Base-by-base conservation (phyloP, 2,888 invertebrate genomes). In the Mycogona germanica region DNA sequence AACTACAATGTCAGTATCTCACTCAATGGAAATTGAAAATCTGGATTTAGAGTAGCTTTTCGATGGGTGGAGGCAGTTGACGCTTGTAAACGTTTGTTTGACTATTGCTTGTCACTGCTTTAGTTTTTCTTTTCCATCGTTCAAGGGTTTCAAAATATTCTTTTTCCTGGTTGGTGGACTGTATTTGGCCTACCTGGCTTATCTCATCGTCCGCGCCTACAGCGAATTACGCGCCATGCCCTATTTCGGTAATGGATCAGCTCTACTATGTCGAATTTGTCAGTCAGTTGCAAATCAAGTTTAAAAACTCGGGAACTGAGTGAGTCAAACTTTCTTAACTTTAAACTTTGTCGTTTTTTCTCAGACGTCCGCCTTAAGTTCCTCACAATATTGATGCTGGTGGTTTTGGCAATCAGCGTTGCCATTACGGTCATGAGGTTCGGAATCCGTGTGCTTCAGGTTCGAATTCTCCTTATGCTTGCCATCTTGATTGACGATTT, bases 171-270 rank as follows among this genome's bases (percentile, higher is more conserved):
- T 86, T 62, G 81, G 87, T 57, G 79, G 81, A 49, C 70, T 91
- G 62, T 96, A 96, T 70, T 75, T 93, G 61, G 73, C 88, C 41
- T 95, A 93, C 73, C 75, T 96, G 63, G 68, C 82, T 25, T 78
- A 87, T 64, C 74, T 96, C 59, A 80, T 95, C 62, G 72, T 95
- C 56, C 80, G 84, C 67, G 91, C 96, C 23, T 96, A 93, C 70
- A 89, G 86, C 58, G 96, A 97, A 72, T 75, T 97, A 50, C 78
- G 93, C 64, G 86, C 88, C 37, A 95, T 97, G 95, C 95, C 96
- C 58, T 96, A 87, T 73, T 96, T 97, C 72, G 95, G 95, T 95
- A 75, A 30, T 35, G 45, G 2, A 52, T 32, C 19, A 32, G 14
- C n/a, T n/a, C n/a, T n/a, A n/a, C n/a, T n/a, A n/a, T n/a, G n/a